Percentiles rank a stretch among this genome's conserved stretches.
Conservation (phyloP, 2,888 invertebrate genomes). For the Drosophila putrida region DNA sequence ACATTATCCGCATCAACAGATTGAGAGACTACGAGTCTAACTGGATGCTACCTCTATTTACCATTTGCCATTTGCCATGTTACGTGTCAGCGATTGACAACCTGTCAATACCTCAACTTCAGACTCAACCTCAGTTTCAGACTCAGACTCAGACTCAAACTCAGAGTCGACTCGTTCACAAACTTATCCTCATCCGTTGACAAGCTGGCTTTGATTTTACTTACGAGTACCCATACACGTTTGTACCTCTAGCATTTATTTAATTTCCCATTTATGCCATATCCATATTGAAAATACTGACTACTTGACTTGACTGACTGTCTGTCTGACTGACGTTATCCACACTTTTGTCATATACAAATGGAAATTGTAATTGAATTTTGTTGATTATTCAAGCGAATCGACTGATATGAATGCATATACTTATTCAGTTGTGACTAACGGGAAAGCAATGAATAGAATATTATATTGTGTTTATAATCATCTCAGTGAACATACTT, state of each 20-base stretch:
- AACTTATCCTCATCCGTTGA: too few species aligned
- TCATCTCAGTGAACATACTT: neutral
- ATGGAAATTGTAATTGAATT: slow-evolving; percentile 48
- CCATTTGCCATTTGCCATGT: slow-evolving; percentile 32
- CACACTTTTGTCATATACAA: slow-evolving; percentile 16
- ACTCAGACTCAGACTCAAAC: slow-evolving; percentile 4
- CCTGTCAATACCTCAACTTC: slow-evolving; percentile 32
- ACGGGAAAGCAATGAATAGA: slow-evolving; percentile 10
- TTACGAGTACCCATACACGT: slow-evolving; percentile 2
- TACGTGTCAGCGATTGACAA: slow-evolving; percentile 51
- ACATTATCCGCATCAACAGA: slow-evolving; percentile 48
- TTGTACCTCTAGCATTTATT: slow-evolving; percentile 49
- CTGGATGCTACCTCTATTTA: slow-evolving; percentile 21
- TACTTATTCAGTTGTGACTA: slow-evolving; percentile 1
- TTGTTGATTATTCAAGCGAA: slow-evolving; percentile 28
- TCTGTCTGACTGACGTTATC: slow-evolving; percentile 12
- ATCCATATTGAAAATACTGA: slow-evolving; percentile 15
- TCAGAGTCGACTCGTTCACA: slow-evolving; percentile 3
- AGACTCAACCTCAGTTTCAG: slow-evolving; percentile 7
- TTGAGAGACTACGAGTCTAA: slow-evolving; percentile 30
- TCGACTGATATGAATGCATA: slow-evolving; percentile 9
- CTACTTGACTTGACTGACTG: neutral
- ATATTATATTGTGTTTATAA: neutral
- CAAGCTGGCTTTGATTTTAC: slow-evolving; percentile 9
- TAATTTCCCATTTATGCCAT: slow-evolving; percentile 60